Base-by-base conservation (phyloP, 1,140 invertebrate species). In the Dolichoris vasculosae region DNA sequence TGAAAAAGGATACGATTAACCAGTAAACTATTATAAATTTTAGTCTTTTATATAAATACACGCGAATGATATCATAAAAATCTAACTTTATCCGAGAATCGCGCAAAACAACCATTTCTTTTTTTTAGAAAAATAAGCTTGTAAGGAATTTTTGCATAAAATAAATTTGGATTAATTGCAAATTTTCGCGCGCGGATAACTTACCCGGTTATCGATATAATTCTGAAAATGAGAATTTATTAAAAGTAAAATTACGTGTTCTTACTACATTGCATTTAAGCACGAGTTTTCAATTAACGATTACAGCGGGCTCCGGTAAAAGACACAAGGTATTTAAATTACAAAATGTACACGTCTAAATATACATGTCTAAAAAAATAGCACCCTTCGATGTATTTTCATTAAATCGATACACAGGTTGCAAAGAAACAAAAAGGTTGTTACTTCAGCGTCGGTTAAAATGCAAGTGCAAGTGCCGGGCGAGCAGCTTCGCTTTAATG, bases 391-490 rank as follows among this genome's bases (percentile, higher is more conserved):
- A 73, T 38, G 63, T 67, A 63, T 69, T 81, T 81, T 69, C 63
- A 81, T 81, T 69, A 81, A 81, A 81, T 48, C 43, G 46, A 76
- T 76, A 46, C 43, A 43, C 43, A 23, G 73, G 0, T 9, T n/a
- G 43, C 73, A 35, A 59, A 13, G n/a, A 79, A 63, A 23, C 0
- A 13, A 20, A 40, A 17, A 17, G 30, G 6, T 38, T n/a, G n/a
- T n/a, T 4, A 40, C 13, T 38, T 6, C 0, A 69, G 35, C 35
- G 64, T 67, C 35, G 23, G 67, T 38, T 38, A 3, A 69, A 69
- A 0, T 69, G 67, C 35, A 69, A 69, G 67, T 40, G 67, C 35
- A 69, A 69, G 67, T 69, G 35, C 32, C 40, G 35, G 0, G 11
- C 15, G 69, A 73, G 69, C 69, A 38, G 75, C n/a, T 32, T 77